These are phyloP conservation scores for Empis stercorea DNA, from an alignment of 2,888 invertebrate genomes.

Conservation along the genomic window DNA sequence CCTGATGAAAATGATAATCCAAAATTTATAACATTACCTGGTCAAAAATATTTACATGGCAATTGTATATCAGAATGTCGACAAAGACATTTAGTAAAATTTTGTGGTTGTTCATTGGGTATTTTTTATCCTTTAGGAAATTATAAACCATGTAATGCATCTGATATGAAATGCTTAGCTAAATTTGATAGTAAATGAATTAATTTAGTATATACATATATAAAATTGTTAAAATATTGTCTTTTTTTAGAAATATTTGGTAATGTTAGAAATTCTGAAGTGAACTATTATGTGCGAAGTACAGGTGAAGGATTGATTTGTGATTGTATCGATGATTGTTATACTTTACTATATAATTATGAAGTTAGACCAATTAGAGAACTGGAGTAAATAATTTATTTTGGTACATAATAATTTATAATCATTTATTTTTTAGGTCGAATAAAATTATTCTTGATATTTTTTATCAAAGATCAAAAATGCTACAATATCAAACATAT, in stretches of 20 bases:
- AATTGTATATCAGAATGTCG: constrained; percentile 13
- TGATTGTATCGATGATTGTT: constrained; percentile 11
- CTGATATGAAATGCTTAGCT: constrained; percentile 9
- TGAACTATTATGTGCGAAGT: constrained; percentile 2
- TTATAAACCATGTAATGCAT: constrained; percentile 8
- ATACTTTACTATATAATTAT: constrained; percentile 9
- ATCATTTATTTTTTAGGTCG: neutral
- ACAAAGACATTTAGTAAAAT: constrained; percentile 8
- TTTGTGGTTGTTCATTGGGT: constrained; percentile 11
- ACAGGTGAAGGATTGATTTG: constrained; percentile 9
- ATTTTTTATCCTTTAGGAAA: constrained; percentile 11
- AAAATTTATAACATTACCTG: constrained; percentile 8
- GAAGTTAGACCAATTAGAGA: constrained; percentile 4
- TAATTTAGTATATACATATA: neutral
- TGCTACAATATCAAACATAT: constrained; percentile 24
- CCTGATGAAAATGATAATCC: constrained; percentile 3
- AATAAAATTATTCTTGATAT: constrained; percentile 20
- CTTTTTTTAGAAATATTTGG: neutral
- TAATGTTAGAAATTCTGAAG: constrained; percentile 3
- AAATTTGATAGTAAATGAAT: constrained; percentile 7
- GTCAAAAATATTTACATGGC: constrained; percentile 7
- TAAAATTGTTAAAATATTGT: neutral
- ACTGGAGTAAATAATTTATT: neutral
- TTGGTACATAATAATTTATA: neutral
- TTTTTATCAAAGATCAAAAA: constrained; percentile 20